Evolutionary conservation across 2,113 vertebrate genomes (phyloP).

Genomic region (Eclectus roratus): DNA sequence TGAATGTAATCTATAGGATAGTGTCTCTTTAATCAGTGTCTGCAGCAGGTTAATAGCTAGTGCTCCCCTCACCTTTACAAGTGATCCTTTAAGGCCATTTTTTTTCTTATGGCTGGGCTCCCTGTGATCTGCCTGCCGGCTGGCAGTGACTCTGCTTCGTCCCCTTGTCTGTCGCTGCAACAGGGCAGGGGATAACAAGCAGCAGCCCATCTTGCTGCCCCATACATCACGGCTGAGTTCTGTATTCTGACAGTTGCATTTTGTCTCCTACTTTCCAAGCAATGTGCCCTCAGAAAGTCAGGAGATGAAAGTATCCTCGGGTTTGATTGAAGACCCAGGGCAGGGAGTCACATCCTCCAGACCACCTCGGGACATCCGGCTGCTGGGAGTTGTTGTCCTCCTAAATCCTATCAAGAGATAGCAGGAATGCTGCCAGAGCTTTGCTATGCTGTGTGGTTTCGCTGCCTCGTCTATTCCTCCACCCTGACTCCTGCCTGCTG

Average conservation of each 20-base stretch:
- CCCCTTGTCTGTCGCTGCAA: slow-evolving; percentile 46
- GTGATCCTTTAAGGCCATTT: slow-evolving; percentile 19
- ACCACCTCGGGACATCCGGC: slow-evolving; percentile 59
- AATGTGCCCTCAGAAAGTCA: slow-evolving; percentile 54
- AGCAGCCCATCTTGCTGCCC: slow-evolving; percentile 66
- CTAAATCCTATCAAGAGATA: slow-evolving; percentile 35
- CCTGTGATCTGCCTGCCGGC: slow-evolving; percentile 1
- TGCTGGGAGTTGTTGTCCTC: slow-evolving; percentile 24
- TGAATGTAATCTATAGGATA: not conserved
- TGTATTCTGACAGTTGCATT: slow-evolving; percentile 77
- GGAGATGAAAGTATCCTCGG: slow-evolving; percentile 50
- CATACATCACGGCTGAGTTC: slow-evolving; percentile 70
- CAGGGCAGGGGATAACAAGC: slow-evolving; percentile 76
- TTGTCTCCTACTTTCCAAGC: slow-evolving; percentile 70
- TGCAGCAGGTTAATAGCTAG: slow-evolving; percentile 30
- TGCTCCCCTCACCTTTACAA: slow-evolving; percentile 42
- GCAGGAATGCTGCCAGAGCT: slow-evolving; percentile 1
- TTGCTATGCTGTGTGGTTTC: not conserved
- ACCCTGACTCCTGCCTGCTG: not conserved
- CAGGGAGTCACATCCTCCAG: slow-evolving; percentile 65
- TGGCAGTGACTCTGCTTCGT: not conserved
- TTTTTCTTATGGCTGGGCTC: slow-evolving; percentile 17
- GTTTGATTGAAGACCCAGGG: slow-evolving; percentile 73
- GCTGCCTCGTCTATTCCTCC: accelerated
- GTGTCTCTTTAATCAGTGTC: slow-evolving; percentile 38